These are phyloP conservation scores for Emydocephalus ijimae DNA, from an alignment of 2,113 vertebrate species.

Conservation along the genomic window DNA sequence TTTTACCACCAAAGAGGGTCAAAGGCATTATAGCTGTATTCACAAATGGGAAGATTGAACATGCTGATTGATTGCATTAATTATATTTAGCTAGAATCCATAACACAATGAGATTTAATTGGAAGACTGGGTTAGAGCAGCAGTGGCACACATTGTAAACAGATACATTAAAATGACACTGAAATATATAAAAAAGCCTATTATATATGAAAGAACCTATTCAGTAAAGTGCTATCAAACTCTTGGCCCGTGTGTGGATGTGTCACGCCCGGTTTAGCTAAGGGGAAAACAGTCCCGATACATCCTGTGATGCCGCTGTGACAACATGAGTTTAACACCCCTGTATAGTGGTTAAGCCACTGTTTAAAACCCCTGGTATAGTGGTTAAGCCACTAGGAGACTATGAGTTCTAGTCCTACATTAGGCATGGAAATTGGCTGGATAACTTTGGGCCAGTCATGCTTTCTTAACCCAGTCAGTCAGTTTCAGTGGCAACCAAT, in stretches of 20 bases:
- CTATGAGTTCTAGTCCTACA: too few relatives aligned
- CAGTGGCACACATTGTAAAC: background rate
- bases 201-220: too few relatives aligned
- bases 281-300: too few relatives aligned
- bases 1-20: background rate
- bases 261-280: too few relatives aligned
- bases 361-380: too few relatives aligned
- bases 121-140: background rate
- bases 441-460: too few relatives aligned
- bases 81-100: background rate
- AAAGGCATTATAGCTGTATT: background rate
- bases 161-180: background rate
- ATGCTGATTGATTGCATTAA: background rate
- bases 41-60: background rate
- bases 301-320: too few relatives aligned
- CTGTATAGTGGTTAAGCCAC: too few relatives aligned
- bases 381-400: too few relatives aligned
- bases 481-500: background rate
- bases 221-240: too few relatives aligned
- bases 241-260: fast-evolving
- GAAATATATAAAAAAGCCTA: background rate
- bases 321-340: too few relatives aligned
- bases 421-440: too few relatives aligned
- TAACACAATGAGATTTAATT: background rate
- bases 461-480: background rate